These are phyloP conservation scores for Ectropis crepuscularia DNA, from an alignment of 2,888 invertebrate species.

Conservation along the genomic window DNA sequence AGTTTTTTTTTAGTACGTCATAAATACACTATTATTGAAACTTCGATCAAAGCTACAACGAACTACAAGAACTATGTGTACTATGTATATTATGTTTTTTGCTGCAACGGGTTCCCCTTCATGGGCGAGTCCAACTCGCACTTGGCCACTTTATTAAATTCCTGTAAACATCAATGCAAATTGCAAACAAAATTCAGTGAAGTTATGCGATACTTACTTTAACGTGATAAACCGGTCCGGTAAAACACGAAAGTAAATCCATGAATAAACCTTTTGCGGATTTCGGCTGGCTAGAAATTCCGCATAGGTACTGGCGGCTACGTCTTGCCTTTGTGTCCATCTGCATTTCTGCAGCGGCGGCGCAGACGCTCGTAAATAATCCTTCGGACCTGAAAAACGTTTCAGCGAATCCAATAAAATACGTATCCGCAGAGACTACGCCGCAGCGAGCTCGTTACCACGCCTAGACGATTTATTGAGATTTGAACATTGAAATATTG, in stretches of 20 bases:
- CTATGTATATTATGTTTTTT: too few relatives aligned
- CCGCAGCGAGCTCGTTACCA: slow-evolving; percentile 83
- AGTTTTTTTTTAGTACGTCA: too few relatives aligned
- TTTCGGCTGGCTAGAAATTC: slow-evolving; percentile 22
- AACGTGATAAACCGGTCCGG: neutral
- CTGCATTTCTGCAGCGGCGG: slow-evolving; percentile 79
- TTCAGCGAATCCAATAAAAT: slow-evolving; percentile 85
- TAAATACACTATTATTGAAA: too few relatives aligned
- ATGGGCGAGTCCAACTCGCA: too few relatives aligned
- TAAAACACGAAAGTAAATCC: slow-evolving; percentile 12
- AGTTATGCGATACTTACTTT: neutral
- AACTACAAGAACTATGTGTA: too few relatives aligned
- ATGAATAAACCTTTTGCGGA: slow-evolving; percentile 10
- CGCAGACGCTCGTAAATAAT: slow-evolving; percentile 83
- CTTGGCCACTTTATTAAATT: too few relatives aligned
- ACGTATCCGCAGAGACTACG: slow-evolving; percentile 84
- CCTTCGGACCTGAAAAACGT: slow-evolving; percentile 84
- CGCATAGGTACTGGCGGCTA: slow-evolving; percentile 36
- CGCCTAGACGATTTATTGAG: slow-evolving; percentile 84
- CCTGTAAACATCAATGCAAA: too few relatives aligned
- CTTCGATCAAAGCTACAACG: too few relatives aligned
- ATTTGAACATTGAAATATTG: slow-evolving; percentile 84
- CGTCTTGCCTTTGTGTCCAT: slow-evolving; percentile 65
- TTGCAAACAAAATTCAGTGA: too few relatives aligned
- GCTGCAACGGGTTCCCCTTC: too few relatives aligned